These are phyloP conservation scores for Xestia rhomboidea DNA, from an alignment of 2,888 invertebrate species.

Conservation along the genomic window DNA sequence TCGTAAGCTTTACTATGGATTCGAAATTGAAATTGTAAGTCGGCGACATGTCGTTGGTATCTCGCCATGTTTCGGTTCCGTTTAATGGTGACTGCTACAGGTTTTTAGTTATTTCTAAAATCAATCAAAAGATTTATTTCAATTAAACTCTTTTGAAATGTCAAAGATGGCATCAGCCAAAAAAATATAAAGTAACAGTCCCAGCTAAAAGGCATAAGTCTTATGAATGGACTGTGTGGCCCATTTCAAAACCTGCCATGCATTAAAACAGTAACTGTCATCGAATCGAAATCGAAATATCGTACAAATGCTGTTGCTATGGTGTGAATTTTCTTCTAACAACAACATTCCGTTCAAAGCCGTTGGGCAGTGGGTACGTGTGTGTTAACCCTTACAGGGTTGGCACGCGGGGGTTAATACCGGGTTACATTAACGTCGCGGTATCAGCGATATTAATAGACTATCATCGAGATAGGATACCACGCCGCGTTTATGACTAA, in stretches of 20 bases:
- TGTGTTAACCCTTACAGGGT: conserved; percentile 65
- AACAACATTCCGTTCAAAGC: not conserved
- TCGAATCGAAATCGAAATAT: not conserved
- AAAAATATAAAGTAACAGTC: not conserved
- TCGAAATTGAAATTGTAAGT: not conserved
- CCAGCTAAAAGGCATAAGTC: not conserved
- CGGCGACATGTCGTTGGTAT: too few relatives aligned
- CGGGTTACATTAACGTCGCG: conserved; percentile 81
- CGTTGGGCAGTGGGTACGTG: conserved; percentile 15
- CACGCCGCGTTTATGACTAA: conserved; percentile 72
- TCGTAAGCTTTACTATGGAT: not conserved
- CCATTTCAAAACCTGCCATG: not conserved
- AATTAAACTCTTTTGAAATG: not conserved
- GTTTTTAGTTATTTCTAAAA: not conserved
- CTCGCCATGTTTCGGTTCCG: not conserved
- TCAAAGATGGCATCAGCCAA: not conserved
- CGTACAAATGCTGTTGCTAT: not conserved
- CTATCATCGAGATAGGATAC: conserved; percentile 84
- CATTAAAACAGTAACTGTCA: not conserved
- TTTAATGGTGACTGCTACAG: too few relatives aligned
- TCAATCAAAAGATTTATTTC: not conserved
- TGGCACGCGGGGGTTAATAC: conserved; percentile 75
- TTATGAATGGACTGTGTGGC: not conserved
- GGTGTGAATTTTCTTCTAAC: not conserved
- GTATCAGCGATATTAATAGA: conserved; percentile 87